A percentile compares a stretch with the other conserved stretches of the same genome.
Conservation (phyloP, 1,140 invertebrate species). For the Pseudomyrmex concolor region DNA sequence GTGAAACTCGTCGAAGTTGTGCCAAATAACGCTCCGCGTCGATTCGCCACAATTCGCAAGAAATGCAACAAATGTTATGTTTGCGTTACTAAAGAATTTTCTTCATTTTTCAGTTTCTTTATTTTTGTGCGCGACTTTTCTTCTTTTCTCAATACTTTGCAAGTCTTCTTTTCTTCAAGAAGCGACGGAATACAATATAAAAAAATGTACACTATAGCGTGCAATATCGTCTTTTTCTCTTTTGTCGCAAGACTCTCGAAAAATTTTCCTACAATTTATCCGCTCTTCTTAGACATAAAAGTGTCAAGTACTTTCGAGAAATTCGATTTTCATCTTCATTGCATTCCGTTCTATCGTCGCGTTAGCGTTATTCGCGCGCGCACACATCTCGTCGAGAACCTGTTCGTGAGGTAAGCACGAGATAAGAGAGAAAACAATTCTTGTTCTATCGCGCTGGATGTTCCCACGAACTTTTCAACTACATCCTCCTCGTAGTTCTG, state of each 20-base stretch:
- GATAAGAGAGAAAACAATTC: conserved; percentile 54
- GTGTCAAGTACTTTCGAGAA: not conserved
- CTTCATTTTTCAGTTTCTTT: no score
- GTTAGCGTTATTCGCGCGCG: not conserved
- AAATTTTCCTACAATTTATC: not conserved
- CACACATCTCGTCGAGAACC: no score
- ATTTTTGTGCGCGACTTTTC: no score
- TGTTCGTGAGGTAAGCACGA: conserved; percentile 23
- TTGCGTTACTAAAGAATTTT: not conserved
- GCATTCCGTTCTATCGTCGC: conserved; percentile 33
- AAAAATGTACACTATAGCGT: no score
- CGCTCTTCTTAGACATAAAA: not conserved
- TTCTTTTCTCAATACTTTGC: no score
- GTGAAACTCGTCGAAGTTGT: conserved; percentile 17
- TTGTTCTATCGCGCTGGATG: conserved; percentile 23
- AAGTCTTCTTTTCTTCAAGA: no score
- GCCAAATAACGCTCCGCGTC: conserved; percentile 1
- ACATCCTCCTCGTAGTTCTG: conserved; percentile 20
- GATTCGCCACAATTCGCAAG: not conserved
- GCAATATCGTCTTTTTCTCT: not conserved
- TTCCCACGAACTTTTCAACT: conserved; percentile 46
- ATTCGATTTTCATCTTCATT: conserved; percentile 27
- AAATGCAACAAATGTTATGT: not conserved
- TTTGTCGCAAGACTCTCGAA: not conserved
- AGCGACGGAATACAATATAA: no score